Evolutionary conservation across 2,797 vertebrate species (phyloP).

Genomic region (Lateolabrax maculatus): DNA sequence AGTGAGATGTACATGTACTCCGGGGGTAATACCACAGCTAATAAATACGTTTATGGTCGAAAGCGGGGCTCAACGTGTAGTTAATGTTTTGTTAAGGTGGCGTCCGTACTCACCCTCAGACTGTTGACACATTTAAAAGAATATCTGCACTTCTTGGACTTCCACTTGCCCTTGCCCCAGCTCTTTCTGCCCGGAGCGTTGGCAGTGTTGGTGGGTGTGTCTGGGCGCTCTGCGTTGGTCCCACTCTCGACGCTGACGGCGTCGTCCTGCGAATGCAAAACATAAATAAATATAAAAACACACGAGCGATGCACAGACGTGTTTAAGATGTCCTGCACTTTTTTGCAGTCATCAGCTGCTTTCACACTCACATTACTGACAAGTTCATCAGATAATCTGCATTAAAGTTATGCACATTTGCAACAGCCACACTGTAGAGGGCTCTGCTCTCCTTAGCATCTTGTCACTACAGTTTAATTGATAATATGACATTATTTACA

Average conservation of each 20-base stretch:
- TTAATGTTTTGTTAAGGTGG: no score
- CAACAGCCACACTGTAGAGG: no score
- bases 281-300: not conserved
- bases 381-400: not conserved
- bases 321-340: not conserved
- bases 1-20: not conserved
- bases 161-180: constrained; percentile 99
- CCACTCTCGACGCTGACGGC: constrained; percentile 96
- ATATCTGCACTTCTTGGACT: constrained; percentile 99
- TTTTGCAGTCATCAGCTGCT: not conserved
- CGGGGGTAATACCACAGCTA: not conserved
- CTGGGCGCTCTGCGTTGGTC: constrained; percentile 94
- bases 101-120: constrained; percentile 88
- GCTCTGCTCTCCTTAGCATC: no score
- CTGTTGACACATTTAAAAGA: constrained; percentile 99
- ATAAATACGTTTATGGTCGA: no score
- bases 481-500: no score
- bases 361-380: not conserved
- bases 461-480: no score
- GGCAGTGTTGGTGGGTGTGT: constrained; percentile 97
- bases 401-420: no score
- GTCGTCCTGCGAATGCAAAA: constrained; percentile 89
- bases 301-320: not conserved
- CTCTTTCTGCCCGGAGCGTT: constrained; percentile 96
- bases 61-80: not conserved